These are phyloP conservation scores for Panzeria rudis DNA, from an alignment of 2,888 invertebrate genomes.

Conservation along the genomic window DNA sequence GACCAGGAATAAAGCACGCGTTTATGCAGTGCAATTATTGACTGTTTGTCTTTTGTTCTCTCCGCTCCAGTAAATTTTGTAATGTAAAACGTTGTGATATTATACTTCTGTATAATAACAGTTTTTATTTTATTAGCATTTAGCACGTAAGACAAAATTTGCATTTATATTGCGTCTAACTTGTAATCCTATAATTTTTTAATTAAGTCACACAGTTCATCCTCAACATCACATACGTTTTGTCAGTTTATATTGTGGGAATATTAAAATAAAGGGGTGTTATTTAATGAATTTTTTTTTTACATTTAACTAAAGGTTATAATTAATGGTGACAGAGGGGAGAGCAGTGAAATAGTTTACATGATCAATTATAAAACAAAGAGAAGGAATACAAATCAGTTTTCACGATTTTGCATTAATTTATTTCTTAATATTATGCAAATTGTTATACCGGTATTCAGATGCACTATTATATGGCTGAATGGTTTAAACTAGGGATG, in stretches of 20 bases:
- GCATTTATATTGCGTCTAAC: constrained; percentile 81
- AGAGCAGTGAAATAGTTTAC: background rate
- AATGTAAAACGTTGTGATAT: constrained; percentile 59
- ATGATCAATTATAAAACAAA: constrained; percentile 57
- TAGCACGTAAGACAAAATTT: constrained; percentile 75
- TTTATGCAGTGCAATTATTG: constrained; percentile 45
- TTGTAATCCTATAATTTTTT: constrained; percentile 81
- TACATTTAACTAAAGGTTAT: background rate
- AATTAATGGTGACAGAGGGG: background rate
- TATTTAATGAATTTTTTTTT: background rate
- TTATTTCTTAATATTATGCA: constrained; percentile 42
- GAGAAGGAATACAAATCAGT: constrained; percentile 33
- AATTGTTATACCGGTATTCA: constrained; percentile 25
- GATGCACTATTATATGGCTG: constrained; percentile 1
- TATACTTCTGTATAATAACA: constrained; percentile 7
- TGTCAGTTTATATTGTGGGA: constrained; percentile 34
- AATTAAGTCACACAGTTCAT: constrained; percentile 79
- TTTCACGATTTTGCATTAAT: constrained; percentile 68
- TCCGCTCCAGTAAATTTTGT: no score
- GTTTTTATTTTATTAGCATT: constrained; percentile 42
- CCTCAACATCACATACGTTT: constrained; percentile 48
- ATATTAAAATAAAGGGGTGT: constrained; percentile 31
- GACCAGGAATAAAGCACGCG: constrained; percentile 50
- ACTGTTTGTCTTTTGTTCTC: background rate
- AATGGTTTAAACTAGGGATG: background rate